Evolutionary conservation across 2,113 vertebrate genomes (phyloP).

Genomic region (Coreoperca whiteheadi): DNA sequence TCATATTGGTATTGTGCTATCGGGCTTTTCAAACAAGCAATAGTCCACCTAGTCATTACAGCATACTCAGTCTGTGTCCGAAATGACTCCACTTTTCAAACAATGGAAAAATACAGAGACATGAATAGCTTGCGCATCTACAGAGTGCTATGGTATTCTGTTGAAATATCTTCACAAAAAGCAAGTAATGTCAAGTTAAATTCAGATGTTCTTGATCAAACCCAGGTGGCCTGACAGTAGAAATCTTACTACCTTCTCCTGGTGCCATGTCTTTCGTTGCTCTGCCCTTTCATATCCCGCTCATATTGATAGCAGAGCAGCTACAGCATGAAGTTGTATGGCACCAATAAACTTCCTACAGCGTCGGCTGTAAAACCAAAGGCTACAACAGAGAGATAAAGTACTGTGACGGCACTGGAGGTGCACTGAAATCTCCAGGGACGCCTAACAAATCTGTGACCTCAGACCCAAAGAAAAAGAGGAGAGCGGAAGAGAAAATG

Average conservation of each 20-base stretch:
- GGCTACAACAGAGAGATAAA: conserved; percentile 70
- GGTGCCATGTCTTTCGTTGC: conserved; percentile 59
- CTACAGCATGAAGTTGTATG: conserved; percentile 67
- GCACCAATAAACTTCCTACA: conserved; percentile 69
- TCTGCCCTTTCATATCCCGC: conserved; percentile 72
- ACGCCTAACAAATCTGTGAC: conserved; percentile 69
- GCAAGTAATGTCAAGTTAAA: conserved; percentile 40
- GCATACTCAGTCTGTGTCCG: conserved; percentile 4
- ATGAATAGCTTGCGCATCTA: conserved; percentile 7
- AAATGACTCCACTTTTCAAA: conserved; percentile 37
- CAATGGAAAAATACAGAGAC: conserved; percentile 24
- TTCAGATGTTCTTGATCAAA: conserved; percentile 59
- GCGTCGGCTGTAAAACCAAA: conserved; percentile 65
- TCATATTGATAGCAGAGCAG: conserved; percentile 57
- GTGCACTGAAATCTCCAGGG: conserved; percentile 58
- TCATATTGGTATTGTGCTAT: background rate
- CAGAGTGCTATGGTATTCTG: conserved; percentile 13
- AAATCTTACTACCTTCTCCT: conserved; percentile 56
- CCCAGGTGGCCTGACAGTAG: conserved; percentile 50
- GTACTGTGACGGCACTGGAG: conserved; percentile 47
- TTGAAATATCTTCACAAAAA: conserved; percentile 45
- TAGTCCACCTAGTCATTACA: background rate
- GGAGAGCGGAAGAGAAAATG: conserved; percentile 62
- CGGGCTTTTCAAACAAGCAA: conserved; percentile 2
- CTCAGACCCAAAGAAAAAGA: conserved; percentile 60